These are phyloP conservation scores for Octodon degus DNA, from an alignment of 2,113 vertebrate species.

Conservation along the genomic window DNA sequence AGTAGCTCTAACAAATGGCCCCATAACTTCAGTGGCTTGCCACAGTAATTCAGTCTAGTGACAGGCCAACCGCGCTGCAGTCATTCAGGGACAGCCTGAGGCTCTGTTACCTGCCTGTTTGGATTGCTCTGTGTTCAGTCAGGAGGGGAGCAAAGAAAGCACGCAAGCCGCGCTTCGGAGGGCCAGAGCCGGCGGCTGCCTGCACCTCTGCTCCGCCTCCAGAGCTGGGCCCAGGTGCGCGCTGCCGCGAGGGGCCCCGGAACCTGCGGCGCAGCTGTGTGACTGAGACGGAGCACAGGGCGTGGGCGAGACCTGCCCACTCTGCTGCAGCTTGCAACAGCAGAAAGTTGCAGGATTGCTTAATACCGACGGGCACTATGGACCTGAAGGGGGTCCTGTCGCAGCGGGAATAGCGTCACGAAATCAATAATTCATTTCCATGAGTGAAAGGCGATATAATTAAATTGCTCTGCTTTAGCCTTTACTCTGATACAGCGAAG, in stretches of 20 bases:
- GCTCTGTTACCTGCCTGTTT: background rate
- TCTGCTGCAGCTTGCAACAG: background rate
- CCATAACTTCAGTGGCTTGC: background rate
- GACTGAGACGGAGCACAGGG: too few relatives aligned
- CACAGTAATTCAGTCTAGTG: background rate
- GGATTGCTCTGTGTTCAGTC: background rate
- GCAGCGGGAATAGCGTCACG: background rate
- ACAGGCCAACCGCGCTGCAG: background rate
- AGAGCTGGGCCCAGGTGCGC: background rate
- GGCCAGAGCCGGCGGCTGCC: background rate
- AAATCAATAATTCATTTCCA: background rate
- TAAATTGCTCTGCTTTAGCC: background rate
- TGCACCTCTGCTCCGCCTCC: background rate
- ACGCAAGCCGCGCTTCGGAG: background rate
- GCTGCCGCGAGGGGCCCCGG: background rate
- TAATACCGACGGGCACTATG: background rate
- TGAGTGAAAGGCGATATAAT: background rate
- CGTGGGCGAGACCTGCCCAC: background rate
- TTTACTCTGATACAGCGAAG: background rate
- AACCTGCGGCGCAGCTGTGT: background rate
- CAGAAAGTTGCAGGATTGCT: background rate
- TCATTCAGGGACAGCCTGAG: background rate
- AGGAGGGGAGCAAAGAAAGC: background rate
- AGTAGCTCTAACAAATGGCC: background rate
- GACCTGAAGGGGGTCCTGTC: background rate